Base-by-base conservation (phyloP, 2,888 invertebrate genomes). In the Melanotus villosus region DNA sequence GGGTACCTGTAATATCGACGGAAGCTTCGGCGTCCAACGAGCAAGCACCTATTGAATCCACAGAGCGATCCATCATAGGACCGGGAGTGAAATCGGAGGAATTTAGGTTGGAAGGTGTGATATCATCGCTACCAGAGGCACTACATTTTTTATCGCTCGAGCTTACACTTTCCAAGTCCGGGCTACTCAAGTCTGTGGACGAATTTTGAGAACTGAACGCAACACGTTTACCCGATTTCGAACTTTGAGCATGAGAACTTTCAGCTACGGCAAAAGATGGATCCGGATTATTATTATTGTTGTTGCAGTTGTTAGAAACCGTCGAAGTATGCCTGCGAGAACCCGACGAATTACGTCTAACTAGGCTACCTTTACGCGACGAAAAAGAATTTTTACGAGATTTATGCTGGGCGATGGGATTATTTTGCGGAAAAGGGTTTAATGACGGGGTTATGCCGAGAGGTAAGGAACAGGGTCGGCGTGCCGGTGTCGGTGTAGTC, bases 21-120 rank as follows among this genome's bases (percentile, higher is more conserved):
- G 91, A 85, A 81, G 91, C 92, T 81, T 95, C 94, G 84, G 93
- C 93, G 85, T 95, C 94, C 80, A 95, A 87, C 76, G 94, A 94
- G 86, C 94, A 95, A 86, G 92, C 92, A 79, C 94, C 94, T 80
- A 94, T 94, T 65, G 94, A 94, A 85, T 95, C 95, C 85, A 92
- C 89, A 21, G 92, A 92, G 77, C 90, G 89, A 86, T 92, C 92
- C 92, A 92, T 92, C 71, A 86, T 86, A 85, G 88, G 87, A 5
- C 87, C 87, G 2, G 85, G 85, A 47, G 57, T 58, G n/a, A 67
- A 54, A 87, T 58, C 43, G 19, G 54, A 56, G 62, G 68, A 56
- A 50, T 43, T 70, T 12, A 43, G 18, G 19, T 66, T 64, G 47
- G 70, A 68, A 50, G 70, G 70, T n/a, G 70, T 69, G 43, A 54